These are phyloP conservation scores for Pyralis farinalis DNA, from an alignment of 2,888 invertebrate species.

Conservation along the genomic window DNA sequence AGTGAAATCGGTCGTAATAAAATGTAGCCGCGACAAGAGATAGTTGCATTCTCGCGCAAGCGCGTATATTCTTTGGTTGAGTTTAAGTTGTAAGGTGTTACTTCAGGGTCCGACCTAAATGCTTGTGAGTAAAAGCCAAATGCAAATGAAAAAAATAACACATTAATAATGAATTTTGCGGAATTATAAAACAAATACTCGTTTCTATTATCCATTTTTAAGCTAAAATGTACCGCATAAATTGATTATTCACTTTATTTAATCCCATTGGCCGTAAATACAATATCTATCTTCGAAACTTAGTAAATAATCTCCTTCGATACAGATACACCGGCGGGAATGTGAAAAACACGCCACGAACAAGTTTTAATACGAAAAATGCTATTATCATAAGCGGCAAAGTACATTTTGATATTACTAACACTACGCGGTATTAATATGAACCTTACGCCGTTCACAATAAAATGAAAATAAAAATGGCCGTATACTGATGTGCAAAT, in stretches of 20 bases:
- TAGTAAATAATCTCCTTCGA: slow-evolving; percentile 30
- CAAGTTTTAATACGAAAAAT: slow-evolving; percentile 79
- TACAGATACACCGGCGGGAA: slow-evolving; percentile 25
- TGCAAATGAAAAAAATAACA: too few species aligned
- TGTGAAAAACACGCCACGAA: slow-evolving; percentile 35
- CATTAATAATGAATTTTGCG: too few species aligned
- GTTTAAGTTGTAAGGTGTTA: too few species aligned
- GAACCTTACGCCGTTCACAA: not conserved
- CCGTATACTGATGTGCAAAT: slow-evolving; percentile 17
- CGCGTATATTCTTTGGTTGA: too few species aligned
- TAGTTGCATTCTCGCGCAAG: too few species aligned
- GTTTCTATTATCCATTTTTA: too few species aligned
- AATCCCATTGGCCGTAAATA: slow-evolving; percentile 3
- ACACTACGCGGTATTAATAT: slow-evolving; percentile 8
- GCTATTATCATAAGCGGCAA: slow-evolving; percentile 64
- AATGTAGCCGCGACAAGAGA: too few species aligned
- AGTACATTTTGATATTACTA: slow-evolving; percentile 7
- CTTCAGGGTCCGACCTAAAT: too few species aligned
- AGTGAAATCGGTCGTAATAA: too few species aligned
- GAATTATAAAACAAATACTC: too few species aligned
- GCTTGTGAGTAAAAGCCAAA: too few species aligned
- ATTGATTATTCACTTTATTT: slow-evolving; percentile 1
- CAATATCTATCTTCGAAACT: slow-evolving; percentile 4
- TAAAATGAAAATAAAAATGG: slow-evolving; percentile 5
- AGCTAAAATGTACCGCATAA: not conserved